Evolutionary conservation across 2,797 vertebrate genomes (phyloP).

Genomic region (Amblyopsis hoosieri): DNA sequence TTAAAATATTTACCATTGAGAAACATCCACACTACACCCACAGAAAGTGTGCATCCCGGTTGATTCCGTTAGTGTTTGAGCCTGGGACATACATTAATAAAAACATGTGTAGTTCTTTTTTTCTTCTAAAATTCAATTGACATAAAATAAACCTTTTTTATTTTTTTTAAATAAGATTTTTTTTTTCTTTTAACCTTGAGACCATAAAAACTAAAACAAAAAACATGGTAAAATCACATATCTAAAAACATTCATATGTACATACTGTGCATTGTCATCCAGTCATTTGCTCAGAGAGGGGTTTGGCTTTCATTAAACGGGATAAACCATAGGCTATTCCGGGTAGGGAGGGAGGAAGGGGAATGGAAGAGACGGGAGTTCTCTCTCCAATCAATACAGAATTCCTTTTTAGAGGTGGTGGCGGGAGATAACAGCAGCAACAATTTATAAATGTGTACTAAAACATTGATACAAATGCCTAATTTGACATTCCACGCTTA

Average conservation of each 20-base stretch:
- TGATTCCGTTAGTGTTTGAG: conserved; percentile 41
- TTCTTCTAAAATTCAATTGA: conserved; percentile 56
- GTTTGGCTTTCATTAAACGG: conserved; percentile 34
- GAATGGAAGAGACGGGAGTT: not conserved
- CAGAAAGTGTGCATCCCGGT: conserved; percentile 18
- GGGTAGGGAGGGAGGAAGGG: not conserved
- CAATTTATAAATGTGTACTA: not conserved
- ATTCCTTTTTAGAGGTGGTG: not conserved
- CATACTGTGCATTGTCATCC: conserved; percentile 58
- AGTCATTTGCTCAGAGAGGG: conserved; percentile 38
- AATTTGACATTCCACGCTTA: conserved; percentile 21
- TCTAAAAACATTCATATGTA: conserved; percentile 70
- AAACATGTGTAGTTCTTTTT: conserved; percentile 26
- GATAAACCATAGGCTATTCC: conserved; percentile 1
- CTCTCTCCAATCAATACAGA: not conserved
- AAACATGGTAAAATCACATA: conserved; percentile 66
- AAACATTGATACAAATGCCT: conserved; percentile 16
- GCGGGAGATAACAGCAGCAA: conserved; percentile 7
- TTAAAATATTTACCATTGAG: conserved; percentile 41
- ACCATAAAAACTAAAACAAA: conserved; percentile 55
- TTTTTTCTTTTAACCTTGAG: conserved; percentile 54
- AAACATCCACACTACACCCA: conserved; percentile 28
- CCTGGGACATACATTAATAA: conserved; percentile 67
- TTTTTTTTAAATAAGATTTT: conserved; percentile 63
- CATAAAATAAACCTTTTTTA: conserved; percentile 65